Base-by-base conservation (phyloP, 2,113 vertebrate species). In the Boleophthalmus pectinirostris region DNA sequence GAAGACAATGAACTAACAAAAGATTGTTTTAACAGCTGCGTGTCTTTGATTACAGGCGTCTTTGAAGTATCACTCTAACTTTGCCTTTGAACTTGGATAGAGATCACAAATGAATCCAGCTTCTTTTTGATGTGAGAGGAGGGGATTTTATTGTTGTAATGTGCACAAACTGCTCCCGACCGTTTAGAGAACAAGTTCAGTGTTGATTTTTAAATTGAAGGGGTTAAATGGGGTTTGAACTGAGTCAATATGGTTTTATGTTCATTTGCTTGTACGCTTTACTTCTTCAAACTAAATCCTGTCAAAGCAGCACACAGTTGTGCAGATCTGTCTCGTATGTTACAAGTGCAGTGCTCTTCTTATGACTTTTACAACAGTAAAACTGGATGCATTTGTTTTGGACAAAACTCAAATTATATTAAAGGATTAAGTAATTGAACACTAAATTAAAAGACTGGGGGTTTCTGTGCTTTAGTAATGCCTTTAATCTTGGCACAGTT, bases 21-120 rank as follows among this genome's bases (percentile, higher is more conserved):
- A 96, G 96, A 96, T 96, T 98, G 96, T 98, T 99, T 98, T 98
- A 97, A 98, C 97, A 99, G 97, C 97, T 99, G 97, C 95, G 92
- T 93, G 96, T 97, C 97, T 99, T 97, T 98, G 96, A 98, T 98
- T 98, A 95, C 94, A 92, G 89, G 93, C 93, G 90, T 95, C 96
- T 99, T 99, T 99, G 97, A 99, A 97, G 97, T 96, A 96, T 93
- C 95, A 96, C 95, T 97, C 91, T 96, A 95, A 96, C 94, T 96
- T 93, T 93, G 95, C 95, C 96, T 97, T 96, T 98, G 96, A 97
- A 97, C 97, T 96, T 96, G 96, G 97, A 98, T 93, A 90, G 94
- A 96, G 97, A 98, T 99, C 97, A 98, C 95, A 98, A 98, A 96
- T 95, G 95, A 95, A 95, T 94, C 89, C 93, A 95, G 94, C 95